phyloP scores from a whole-genome alignment of 2,888 invertebrate genomes.

The Drosophila monieri region DNA sequence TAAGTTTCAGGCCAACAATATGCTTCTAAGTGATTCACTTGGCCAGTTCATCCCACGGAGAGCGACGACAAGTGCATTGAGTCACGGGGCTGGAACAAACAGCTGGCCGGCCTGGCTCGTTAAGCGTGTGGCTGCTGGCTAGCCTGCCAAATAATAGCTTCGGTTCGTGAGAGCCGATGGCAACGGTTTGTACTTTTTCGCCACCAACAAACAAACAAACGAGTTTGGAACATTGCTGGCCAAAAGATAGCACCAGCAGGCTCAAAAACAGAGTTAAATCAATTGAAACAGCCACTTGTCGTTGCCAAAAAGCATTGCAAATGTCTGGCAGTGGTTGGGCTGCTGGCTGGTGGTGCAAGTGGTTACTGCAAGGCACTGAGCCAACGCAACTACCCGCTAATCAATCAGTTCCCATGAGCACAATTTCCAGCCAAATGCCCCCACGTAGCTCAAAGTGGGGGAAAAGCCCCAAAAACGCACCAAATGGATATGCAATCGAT shows the following conservation, averaged over 20 bases:
- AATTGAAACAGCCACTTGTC: conserved; percentile 64
- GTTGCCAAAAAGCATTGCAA: conserved; percentile 77
- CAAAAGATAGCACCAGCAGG: conserved; percentile 25
- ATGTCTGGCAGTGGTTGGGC: conserved; percentile 55
- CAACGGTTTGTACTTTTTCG: conserved; percentile 6
- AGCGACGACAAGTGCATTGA: conserved; percentile 19
- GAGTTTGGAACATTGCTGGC: conserved; percentile 68
- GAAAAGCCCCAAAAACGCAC: conserved; percentile 52
- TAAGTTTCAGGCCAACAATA: not conserved
- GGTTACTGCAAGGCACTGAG: conserved; percentile 56
- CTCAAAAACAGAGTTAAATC: conserved; percentile 29
- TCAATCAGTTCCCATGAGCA: conserved; percentile 80
- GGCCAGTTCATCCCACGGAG: conserved; percentile 12
- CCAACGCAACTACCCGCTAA: conserved; percentile 70
- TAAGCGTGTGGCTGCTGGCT: conserved; percentile 23
- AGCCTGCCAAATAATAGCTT: conserved; percentile 14
- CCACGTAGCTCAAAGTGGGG: conserved; percentile 53
- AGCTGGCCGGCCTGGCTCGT: conserved; percentile 31
- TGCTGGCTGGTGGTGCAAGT: conserved; percentile 37
- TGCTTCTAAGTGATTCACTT: conserved; percentile 20
- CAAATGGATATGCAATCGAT: conserved; percentile 45
- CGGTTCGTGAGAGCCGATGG: conserved; percentile 45
- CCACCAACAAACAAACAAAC: conserved; percentile 58
- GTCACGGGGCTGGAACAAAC: conserved; percentile 25
- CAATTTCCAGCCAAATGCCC: conserved; percentile 68